phyloP scores from a whole-genome alignment of 2,113 vertebrate genomes.

The Petromus typicus region DNA sequence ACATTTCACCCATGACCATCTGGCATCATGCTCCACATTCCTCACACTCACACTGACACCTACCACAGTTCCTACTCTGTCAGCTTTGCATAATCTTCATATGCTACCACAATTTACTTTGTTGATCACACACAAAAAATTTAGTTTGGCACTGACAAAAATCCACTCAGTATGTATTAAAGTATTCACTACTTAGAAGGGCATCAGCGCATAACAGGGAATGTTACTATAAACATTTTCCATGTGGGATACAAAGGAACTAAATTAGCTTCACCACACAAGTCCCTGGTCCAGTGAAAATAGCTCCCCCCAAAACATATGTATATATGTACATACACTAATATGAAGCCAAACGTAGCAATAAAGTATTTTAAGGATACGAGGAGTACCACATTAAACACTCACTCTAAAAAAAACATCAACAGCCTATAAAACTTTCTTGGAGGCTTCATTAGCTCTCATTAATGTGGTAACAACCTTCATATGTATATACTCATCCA shows the following conservation, averaged over 20 bases:
- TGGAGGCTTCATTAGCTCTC: slow-evolving; percentile 5
- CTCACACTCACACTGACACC: neutral
- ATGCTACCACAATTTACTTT: slow-evolving; percentile 49
- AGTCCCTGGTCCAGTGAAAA: slow-evolving; percentile 14
- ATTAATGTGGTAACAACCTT: slow-evolving; percentile 5
- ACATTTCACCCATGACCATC: slow-evolving; percentile 70
- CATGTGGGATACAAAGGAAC: slow-evolving; percentile 18
- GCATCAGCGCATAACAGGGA: slow-evolving; percentile 37
- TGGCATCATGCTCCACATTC: slow-evolving; percentile 63
- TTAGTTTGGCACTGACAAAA: slow-evolving; percentile 24
- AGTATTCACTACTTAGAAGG: slow-evolving; percentile 44
- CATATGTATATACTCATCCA: slow-evolving; percentile 3
- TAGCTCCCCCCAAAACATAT: neutral
- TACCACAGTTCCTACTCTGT: slow-evolving; percentile 39
- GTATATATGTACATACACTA: neutral
- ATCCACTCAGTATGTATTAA: slow-evolving; percentile 33
- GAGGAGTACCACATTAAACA: slow-evolving; percentile 4
- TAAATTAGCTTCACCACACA: slow-evolving; percentile 50
- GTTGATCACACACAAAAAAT: slow-evolving; percentile 15
- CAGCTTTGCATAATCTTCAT: slow-evolving; percentile 32
- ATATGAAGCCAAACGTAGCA: slow-evolving; percentile 18
- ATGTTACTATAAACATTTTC: slow-evolving; percentile 54
- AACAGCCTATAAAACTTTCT: slow-evolving; percentile 15
- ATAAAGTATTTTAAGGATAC: slow-evolving; percentile 22
- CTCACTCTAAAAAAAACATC: neutral